phyloP scores from a whole-genome alignment of 2,113 vertebrate species.

The Oenanthe melanoleuca region DNA sequence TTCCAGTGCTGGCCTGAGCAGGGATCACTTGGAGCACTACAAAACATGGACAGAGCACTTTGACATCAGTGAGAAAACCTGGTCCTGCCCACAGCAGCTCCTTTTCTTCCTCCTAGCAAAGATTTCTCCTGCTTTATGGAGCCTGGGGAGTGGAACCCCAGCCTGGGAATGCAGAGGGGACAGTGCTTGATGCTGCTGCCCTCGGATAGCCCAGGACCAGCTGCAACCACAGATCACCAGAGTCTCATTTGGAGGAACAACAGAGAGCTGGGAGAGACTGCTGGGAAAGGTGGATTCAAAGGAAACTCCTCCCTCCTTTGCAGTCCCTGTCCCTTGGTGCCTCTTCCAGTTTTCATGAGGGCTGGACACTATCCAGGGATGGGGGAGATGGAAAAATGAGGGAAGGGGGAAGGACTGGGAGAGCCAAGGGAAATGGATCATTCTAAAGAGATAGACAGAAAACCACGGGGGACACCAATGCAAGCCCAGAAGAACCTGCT shows the following conservation, averaged over 20 bases:
- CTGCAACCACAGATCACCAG: not conserved
- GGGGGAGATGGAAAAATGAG: not conserved
- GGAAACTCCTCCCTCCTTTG: not conserved
- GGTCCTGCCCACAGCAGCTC: not conserved
- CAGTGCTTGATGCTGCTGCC: not conserved
- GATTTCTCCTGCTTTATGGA: not conserved
- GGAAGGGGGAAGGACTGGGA: not conserved
- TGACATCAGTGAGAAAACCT: not conserved
- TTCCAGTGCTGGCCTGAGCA: not conserved
- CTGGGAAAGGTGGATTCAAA: not conserved
- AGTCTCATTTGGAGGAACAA: not conserved
- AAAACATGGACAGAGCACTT: not conserved
- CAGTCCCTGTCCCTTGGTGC: not conserved
- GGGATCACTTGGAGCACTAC: not conserved
- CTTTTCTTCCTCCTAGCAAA: not conserved
- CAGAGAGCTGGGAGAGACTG: not conserved
- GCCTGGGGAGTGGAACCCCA: not conserved
- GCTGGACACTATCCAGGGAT: rapidly evolving
- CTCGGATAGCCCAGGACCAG: not conserved
- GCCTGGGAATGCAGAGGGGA: not conserved
- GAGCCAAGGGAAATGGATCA: not conserved
- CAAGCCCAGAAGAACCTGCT: not conserved
- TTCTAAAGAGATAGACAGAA: not conserved
- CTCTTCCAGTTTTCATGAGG: not conserved
- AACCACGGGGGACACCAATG: not conserved